Base-by-base conservation (phyloP, 2,888 invertebrate species). In the Bibio marci region DNA sequence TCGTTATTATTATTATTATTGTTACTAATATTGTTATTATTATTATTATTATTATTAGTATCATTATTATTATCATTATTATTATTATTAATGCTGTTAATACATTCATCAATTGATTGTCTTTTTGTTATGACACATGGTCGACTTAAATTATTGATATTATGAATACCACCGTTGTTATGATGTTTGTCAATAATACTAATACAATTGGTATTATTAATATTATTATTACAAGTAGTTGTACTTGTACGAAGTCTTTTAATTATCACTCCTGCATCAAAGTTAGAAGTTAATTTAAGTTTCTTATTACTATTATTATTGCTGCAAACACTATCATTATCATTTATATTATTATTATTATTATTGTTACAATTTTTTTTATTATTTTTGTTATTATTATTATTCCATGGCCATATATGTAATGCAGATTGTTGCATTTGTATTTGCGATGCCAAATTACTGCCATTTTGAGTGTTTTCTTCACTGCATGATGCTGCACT, bases 401-500 rank as follows among this genome's bases (percentile, higher is more conserved):
- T 46, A 38, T 42, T 45, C 36, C 32, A 40, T n/a, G 40, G 40
- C 40, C 40, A 40, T 39, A 25, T 36, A 41, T 32, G 41, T 47
- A 30, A 43, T 48, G 35, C 44, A 46, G 35, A 40, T 48, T 14
- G 44, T 41, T 44, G 40, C 43, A 39, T 36, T 32, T 43, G 40
- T 44, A 13, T 26, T 36, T 22, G 45, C 42, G 31, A 37, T 14
- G 44, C 44, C 11, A 18, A 22, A 18, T 43, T 44, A 43, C 35
- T 25, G 25, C 25, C 13, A 36, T 34, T 32, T 32, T 32, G 28
- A 35, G 55, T 54, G 50, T 73, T 71, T 47, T 71, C 73, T 55
- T 67, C 66, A 52, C 67, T 63, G 17, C 72, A 62, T 58, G 65
- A 59, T 53, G 60, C 58, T 48, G 79, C 76, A 62, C 80, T 83